These are phyloP conservation scores for Zelostemma sp. DNA, from an alignment of 1,140 invertebrate species.

Conservation along the genomic window DNA sequence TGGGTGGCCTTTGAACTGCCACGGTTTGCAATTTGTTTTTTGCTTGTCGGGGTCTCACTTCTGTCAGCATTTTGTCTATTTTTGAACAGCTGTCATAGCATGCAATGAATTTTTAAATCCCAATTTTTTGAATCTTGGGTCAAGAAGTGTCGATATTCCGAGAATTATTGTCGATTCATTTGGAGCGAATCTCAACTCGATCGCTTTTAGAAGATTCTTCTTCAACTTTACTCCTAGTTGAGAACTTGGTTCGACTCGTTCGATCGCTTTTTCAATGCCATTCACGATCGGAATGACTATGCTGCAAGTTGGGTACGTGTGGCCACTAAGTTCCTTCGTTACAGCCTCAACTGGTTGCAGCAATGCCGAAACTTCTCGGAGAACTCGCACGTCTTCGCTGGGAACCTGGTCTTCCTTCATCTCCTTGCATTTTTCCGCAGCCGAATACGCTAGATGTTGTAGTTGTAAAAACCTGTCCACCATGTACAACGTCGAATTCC, in stretches of 20 bases:
- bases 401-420: no score
- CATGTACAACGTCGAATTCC: no score
- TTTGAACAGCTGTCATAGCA: constrained; percentile 10
- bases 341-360: constrained; percentile 27
- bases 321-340: constrained; percentile 16
- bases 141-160: constrained; percentile 30
- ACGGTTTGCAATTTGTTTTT: no score
- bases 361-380: constrained; percentile 16
- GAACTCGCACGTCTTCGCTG: not conserved
- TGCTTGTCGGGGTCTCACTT: no score
- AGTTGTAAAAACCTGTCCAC: no score
- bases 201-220: constrained; percentile 11
- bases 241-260: not conserved
- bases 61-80: no score
- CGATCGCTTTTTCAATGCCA: constrained; percentile 16
- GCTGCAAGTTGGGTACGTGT: constrained; percentile 26
- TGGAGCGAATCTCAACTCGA: constrained; percentile 18
- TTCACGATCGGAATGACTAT: constrained; percentile 25
- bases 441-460: no score
- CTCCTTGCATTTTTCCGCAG: no score
- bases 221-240: constrained; percentile 14
- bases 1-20: no score
- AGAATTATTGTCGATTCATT: constrained; percentile 19
- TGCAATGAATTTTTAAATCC: constrained; percentile 21
- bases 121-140: constrained; percentile 43